Percentiles rank a stretch among this genome's conserved stretches.
Evolutionary conservation across 2,113 vertebrate species (phyloP).

Genomic region (Enhydra lutris): DNA sequence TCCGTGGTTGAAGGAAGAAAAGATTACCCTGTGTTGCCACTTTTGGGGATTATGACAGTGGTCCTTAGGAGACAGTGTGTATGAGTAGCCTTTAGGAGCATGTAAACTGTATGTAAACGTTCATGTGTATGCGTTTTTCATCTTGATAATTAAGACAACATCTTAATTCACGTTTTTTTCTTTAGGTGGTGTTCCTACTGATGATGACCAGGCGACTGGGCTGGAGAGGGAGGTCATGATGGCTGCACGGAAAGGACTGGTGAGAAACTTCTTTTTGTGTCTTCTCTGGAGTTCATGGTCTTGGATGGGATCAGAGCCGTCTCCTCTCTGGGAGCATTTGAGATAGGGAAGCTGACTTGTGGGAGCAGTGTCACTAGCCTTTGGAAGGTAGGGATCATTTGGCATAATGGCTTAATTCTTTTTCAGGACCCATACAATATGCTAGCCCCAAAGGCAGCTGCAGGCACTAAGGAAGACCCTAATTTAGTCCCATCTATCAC

Average conservation of each 20-base stretch:
- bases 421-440: slow-evolving; percentile 89
- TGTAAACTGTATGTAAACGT: background rate
- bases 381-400: background rate
- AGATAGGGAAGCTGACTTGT: background rate
- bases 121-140: background rate
- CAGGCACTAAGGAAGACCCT: slow-evolving; percentile 90
- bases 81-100: background rate
- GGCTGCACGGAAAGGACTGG: slow-evolving; percentile 83
- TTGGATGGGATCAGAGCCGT: background rate
- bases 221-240: slow-evolving; percentile 86
- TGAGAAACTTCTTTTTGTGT: slow-evolving; percentile 40
- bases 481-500: slow-evolving; percentile 90
- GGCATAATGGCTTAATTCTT: background rate
- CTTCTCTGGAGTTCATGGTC: background rate
- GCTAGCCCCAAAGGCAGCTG: slow-evolving; percentile 85
- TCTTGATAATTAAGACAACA: background rate
- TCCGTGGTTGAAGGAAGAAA: background rate
- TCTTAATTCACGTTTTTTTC: background rate
- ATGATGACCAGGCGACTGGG: slow-evolving; percentile 91
- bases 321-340: background rate
- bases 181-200: slow-evolving; percentile 87
- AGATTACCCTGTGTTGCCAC: background rate
- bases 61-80: background rate
- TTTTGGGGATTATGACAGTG: background rate
- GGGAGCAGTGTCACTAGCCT: background rate